Conservation (phyloP, 2,797 vertebrate species). For the Pseudotriccus pelzelni region DNA sequence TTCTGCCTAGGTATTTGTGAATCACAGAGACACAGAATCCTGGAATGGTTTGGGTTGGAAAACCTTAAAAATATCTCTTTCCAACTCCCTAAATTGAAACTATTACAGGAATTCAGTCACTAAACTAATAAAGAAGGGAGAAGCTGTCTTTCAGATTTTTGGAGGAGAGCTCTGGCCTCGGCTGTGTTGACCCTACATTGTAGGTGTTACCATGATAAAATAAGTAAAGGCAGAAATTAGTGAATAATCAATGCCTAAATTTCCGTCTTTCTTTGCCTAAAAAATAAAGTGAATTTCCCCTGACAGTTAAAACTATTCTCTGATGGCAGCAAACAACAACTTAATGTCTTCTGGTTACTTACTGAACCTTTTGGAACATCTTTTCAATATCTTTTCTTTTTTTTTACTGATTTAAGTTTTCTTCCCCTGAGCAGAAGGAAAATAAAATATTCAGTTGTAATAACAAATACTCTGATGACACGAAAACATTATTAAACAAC, state of each 20-base stretch:
- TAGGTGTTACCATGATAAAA: neutral
- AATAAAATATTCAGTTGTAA: neutral
- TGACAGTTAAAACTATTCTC: neutral
- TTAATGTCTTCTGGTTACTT: neutral
- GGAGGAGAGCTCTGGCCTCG: neutral
- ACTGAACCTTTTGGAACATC: neutral
- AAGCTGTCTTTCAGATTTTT: neutral
- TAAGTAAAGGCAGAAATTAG: neutral
- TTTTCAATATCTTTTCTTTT: neutral
- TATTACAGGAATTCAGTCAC: neutral
- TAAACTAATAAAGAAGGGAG: neutral
- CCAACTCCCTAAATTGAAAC: neutral
- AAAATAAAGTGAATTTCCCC: neutral
- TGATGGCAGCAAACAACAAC: neutral
- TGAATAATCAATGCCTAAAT: neutral
- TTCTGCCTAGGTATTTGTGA: neutral
- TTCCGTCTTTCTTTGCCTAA: neutral
- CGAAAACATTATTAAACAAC: neutral
- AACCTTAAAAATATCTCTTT: neutral
- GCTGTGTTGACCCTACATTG: fast-evolving
- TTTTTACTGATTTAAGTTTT: neutral
- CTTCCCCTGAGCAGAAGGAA: neutral
- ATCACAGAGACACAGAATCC: neutral
- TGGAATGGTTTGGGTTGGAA: neutral
- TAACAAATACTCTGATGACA: constrained; percentile 26